phyloP scores from a whole-genome alignment of 2,888 invertebrate genomes.

The Patella pellucida region DNA sequence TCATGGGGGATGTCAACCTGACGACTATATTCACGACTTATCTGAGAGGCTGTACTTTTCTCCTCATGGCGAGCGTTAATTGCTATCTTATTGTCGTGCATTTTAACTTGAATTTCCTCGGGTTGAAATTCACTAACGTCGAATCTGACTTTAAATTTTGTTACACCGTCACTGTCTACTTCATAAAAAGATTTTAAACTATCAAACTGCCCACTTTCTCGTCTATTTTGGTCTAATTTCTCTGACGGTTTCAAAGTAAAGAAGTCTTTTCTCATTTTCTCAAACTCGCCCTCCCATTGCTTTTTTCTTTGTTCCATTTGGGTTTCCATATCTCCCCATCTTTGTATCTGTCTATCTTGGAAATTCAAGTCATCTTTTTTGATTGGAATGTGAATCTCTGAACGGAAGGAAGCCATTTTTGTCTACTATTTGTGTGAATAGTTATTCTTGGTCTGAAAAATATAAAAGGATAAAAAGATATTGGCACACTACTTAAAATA shows the following conservation, averaged over 20 bases:
- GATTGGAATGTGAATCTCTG: slow-evolving; percentile 68
- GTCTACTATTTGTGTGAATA: not conserved
- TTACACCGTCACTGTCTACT: slow-evolving; percentile 52
- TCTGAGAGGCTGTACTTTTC: slow-evolving; percentile 52
- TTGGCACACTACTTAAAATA: no score
- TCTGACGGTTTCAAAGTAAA: slow-evolving; percentile 67
- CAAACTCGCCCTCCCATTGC: slow-evolving; percentile 66
- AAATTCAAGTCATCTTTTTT: slow-evolving; percentile 66
- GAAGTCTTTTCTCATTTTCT: slow-evolving; percentile 67
- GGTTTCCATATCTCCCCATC: slow-evolving; percentile 65
- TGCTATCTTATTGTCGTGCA: slow-evolving; percentile 60
- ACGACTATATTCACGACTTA: slow-evolving; percentile 63
- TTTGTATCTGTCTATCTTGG: slow-evolving; percentile 66
- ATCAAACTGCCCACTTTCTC: slow-evolving; percentile 47
- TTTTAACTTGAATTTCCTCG: slow-evolving; percentile 64
- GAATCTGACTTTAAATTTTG: slow-evolving; percentile 60
- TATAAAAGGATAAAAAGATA: no score
- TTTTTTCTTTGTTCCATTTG: slow-evolving; percentile 59
- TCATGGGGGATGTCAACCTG: slow-evolving; percentile 63
- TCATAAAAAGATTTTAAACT: slow-evolving; percentile 55
- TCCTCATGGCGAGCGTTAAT: slow-evolving; percentile 62
- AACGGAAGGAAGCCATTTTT: slow-evolving; percentile 62
- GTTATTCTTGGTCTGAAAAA: no score
- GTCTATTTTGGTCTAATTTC: slow-evolving; percentile 41
- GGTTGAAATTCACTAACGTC: slow-evolving; percentile 65